Base-by-base conservation (phyloP, 2,113 vertebrate genomes). In the Pelobates fuscus region DNA sequence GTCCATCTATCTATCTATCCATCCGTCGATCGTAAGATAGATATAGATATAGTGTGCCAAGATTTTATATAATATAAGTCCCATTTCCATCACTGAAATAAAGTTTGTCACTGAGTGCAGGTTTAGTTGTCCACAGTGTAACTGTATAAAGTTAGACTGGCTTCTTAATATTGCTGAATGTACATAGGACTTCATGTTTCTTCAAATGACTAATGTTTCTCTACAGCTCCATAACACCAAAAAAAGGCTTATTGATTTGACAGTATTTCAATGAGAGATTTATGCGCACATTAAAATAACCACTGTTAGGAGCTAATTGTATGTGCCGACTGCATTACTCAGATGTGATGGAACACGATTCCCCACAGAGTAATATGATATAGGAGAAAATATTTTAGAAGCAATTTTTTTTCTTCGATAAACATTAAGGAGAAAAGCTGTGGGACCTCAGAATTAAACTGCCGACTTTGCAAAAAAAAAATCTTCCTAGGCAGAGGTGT, bases 301-400 rank as follows among this genome's bases (percentile, higher is more conserved):
- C 44, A 27, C 1, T 24, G n/a, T 67, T 55, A 66, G 4, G 61
- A 30, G 5, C 0, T 62, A 62, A 77, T 77, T 77, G 73, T 60
- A 67, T 77, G 73, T 60, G 73, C 73, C 17, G 64, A 68, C 59
- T 68, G 66, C 57, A 77, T 77, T 68, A 77, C 73, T 77, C 73
- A 68, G 55, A 68, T 68, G 64, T 68, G 73, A 67, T 44, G 20
- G 73, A 77, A 77, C 41, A 67, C 8, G 11, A 77, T 68, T 77
- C 65, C 57, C 65, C 27, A 52, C 58, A 68, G 65, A 68, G 58
- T 77, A 61, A 60, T 21, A 60, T 67, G 59, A 68, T 61, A 61
- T 68, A 60, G 64, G 46, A 61, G 55, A 68, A 77, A 68, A 77
- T 77, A 77, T 68, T 67, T 67, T 43, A 61, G 55, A 59, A 60